Base-by-base conservation (phyloP, 2,113 vertebrate genomes). In the Orientallactaga bullata region DNA sequence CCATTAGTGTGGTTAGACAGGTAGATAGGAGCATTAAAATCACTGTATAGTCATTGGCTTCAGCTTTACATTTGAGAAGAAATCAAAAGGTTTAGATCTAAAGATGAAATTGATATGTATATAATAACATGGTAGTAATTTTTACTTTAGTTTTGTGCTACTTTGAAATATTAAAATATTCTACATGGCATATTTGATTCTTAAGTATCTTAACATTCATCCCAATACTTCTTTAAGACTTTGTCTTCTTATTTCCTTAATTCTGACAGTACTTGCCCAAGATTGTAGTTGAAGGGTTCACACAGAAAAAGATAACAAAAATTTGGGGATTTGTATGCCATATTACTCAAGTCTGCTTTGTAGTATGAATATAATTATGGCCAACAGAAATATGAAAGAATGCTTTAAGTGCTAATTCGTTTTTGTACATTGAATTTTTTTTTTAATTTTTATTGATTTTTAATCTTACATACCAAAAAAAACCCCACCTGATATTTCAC, bases 301-400 rank as follows among this genome's bases (percentile, higher is more conserved):
- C 24, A 65, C 42, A n/a, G 3, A 77, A 65, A 80, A 11, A 92
- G 69, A 77, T 9, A 79, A 39, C 47, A 78, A 76, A 77, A 65
- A 83, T 66, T 76, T 84, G 32, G 72, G 58, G 17, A 71, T 73
- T 58, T 77, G 7, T 26, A 32, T 20, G 35, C 5, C 47, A 15
- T 69, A 60, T 12, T 72, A 55, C 20, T 95, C 82, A 71, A 20
- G 82, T 88, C 39, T 89, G 28, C 61, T 1, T 55, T 17, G 1
- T 26, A n/a, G 61, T 89, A 24, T 71, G 86, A 93, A 95, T 65
- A 4, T 32, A 89, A 65, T 69, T 58, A 20, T 1, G 91, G 80
- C 87, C 51, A 84, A 87, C n/a, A 81, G 24, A 89, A 69, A 85
- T 63, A 72, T 84, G 82, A 78, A 63, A 8, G 2, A 91, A 23